phyloP scores from a whole-genome alignment of 2,888 invertebrate genomes.

The Masnerella sp. region DNA sequence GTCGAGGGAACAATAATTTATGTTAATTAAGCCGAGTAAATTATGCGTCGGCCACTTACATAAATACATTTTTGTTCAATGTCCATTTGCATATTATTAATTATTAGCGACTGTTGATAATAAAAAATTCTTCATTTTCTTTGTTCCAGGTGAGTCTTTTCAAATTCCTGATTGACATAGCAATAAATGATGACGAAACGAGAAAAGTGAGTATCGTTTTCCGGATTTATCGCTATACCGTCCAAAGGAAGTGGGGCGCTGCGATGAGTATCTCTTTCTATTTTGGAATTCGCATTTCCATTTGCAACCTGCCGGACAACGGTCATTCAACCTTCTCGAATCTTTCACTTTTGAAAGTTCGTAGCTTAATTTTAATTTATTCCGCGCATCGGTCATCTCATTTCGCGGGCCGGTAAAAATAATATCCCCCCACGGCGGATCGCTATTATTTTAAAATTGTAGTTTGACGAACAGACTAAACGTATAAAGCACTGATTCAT shows the following conservation, averaged over 20 bases:
- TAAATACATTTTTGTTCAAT: conserved; percentile 46
- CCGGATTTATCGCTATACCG: conserved; percentile 30
- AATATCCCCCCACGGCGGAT: conserved; percentile 16
- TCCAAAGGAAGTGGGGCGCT: background rate
- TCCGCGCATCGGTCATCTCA: conserved; percentile 22
- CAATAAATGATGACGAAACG: conserved; percentile 49
- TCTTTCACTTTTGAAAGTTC: conserved; percentile 31
- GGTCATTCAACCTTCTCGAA: conserved; percentile 50
- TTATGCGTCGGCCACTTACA: conserved; percentile 44
- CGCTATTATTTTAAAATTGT: conserved; percentile 38
- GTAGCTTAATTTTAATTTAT: conserved; percentile 38
- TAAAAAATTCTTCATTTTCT: conserved; percentile 40
- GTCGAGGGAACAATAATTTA: conserved; percentile 51
- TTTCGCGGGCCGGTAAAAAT: conserved; percentile 23
- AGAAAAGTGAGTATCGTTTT: conserved; percentile 45
- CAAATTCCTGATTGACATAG: conserved; percentile 47
- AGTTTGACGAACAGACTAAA: conserved; percentile 33
- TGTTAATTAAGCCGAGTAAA: conserved; percentile 47
- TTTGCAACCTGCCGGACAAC: conserved; percentile 30
- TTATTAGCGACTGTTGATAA: conserved; percentile 42
- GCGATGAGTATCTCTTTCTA: conserved; percentile 2
- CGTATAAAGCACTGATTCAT: conserved; percentile 38
- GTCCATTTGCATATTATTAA: conserved; percentile 50
- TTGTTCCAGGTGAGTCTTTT: conserved; percentile 59
- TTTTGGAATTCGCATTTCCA: conserved; percentile 25